Conservation (phyloP, 37 sponge, comb jelly and placozoan genomes). For the Cliona cf. orientalis region DNA sequence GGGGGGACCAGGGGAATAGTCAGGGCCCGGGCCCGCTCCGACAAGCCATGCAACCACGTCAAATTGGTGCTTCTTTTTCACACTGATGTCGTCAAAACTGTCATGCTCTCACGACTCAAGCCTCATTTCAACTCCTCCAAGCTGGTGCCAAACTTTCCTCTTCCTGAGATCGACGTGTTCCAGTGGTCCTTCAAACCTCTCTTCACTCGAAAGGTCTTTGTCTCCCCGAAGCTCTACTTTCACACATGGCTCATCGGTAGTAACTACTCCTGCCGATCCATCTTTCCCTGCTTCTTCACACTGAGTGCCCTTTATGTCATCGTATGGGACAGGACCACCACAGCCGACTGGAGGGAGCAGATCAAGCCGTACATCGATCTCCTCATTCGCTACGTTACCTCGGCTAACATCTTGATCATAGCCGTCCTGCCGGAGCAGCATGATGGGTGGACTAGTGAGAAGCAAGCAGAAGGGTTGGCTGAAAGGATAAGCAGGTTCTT, state of each 20-base stretch:
- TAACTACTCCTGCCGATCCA: conserved; percentile 13
- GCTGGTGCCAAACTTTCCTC: neutral
- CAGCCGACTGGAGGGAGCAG: conserved; percentile 57
- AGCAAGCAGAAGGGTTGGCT: conserved; percentile 18
- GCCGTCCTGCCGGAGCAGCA: conserved; percentile 41
- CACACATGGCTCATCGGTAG: conserved; percentile 75
- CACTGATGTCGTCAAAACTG: conserved; percentile 45
- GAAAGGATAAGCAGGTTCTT: conserved; percentile 31
- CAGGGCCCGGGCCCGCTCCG: conserved; percentile 55
- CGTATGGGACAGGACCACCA: conserved; percentile 56
- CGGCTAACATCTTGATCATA: conserved; percentile 69
- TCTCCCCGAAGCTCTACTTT: conserved; percentile 59
- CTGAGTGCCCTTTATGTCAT: conserved; percentile 69
- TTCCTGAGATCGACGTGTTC: conserved; percentile 44
- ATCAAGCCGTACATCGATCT: conserved; percentile 48
- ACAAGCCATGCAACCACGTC: conserved; percentile 65
- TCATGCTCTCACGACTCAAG: conserved; percentile 47
- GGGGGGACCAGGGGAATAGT: conserved; percentile 36
- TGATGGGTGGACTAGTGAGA: conserved; percentile 36
- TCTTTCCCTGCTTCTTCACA: conserved; percentile 79
- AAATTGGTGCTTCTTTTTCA: conserved; percentile 66
- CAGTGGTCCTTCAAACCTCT: conserved; percentile 59
- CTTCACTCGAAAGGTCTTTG: conserved; percentile 35
- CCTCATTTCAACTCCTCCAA: neutral
- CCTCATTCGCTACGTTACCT: conserved; percentile 54